Evolutionary conservation across 2,888 invertebrate genomes (phyloP).

Genomic region (Cephalotes varians): DNA sequence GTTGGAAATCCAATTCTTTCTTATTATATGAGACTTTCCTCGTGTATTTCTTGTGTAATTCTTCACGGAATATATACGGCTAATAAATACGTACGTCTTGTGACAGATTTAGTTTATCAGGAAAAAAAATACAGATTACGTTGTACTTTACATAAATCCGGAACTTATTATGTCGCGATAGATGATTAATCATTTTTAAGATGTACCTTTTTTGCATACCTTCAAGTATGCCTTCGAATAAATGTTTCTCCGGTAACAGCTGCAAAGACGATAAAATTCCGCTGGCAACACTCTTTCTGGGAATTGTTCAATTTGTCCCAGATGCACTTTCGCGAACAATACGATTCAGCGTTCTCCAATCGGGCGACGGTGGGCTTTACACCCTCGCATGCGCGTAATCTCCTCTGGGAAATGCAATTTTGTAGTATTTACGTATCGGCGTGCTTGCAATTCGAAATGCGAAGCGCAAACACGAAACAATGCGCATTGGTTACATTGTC

Average conservation of each 20-base stretch:
- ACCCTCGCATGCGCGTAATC: constrained; percentile 4
- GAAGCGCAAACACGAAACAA: neutral
- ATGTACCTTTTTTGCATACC: neutral
- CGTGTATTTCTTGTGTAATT: neutral
- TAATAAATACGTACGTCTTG: neutral
- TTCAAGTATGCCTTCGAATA: neutral
- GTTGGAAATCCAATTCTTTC: neutral
- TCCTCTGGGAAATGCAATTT: constrained; percentile 25
- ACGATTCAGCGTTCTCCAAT: constrained; percentile 12
- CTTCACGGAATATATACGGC: neutral
- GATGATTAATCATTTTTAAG: constrained; percentile 9
- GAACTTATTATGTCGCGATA: neutral
- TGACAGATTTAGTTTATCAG: neutral
- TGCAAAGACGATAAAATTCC: constrained; percentile 1
- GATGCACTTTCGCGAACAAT: constrained; percentile 30
- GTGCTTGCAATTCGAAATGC: neutral
- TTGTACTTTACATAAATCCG: neutral
- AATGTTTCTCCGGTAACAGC: neutral
- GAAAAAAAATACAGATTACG: neutral
- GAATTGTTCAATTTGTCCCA: neutral
- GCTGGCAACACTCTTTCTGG: neutral
- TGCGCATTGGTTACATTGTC: neutral
- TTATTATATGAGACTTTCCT: neutral
- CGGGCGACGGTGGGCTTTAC: neutral
- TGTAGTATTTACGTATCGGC: constrained; percentile 21